Conservation (phyloP, 2,888 invertebrate species). For the Sminthurides aquaticus region DNA sequence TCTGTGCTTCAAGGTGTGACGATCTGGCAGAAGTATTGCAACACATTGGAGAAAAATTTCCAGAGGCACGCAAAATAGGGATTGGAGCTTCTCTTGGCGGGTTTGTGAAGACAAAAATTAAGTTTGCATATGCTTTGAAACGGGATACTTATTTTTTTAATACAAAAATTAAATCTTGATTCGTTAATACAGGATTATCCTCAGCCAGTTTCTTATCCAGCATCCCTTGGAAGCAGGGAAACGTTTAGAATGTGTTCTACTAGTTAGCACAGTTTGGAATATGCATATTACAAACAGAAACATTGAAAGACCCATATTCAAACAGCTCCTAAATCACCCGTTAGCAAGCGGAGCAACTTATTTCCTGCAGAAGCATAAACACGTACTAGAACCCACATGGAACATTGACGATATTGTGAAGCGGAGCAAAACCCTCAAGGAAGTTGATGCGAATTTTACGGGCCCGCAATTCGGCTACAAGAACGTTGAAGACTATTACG, state of each 20-base stretch:
- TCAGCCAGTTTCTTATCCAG: slow-evolving; percentile 37
- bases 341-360: slow-evolving; percentile 22
- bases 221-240: slow-evolving; percentile 49
- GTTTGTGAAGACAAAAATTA: no score
- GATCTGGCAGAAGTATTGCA: slow-evolving; percentile 67
- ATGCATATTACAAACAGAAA: slow-evolving; percentile 61
- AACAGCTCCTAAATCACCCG: slow-evolving; percentile 19
- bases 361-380: slow-evolving; percentile 30
- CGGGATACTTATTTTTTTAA: no score
- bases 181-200: slow-evolving; percentile 25
- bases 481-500: slow-evolving; percentile 72
- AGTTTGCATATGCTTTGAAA: no score
- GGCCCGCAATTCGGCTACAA: slow-evolving; percentile 75
- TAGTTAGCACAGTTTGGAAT: slow-evolving; percentile 75
- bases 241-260: slow-evolving; percentile 60
- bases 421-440: slow-evolving; percentile 60
- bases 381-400: slow-evolving; percentile 42
- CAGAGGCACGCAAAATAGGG: slow-evolving; percentile 62
- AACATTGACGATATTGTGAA: slow-evolving; percentile 48
- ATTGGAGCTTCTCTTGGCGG: slow-evolving; percentile 81
- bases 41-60: slow-evolving; percentile 56
- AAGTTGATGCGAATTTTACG: slow-evolving; percentile 78
- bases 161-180: not conserved
- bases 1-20: slow-evolving; percentile 73
- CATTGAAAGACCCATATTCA: slow-evolving; percentile 58